A percentile compares a stretch with the other conserved stretches of the same genome.
Conservation (phyloP, 1,140 invertebrate genomes). For the Triops longicaudatus region DNA sequence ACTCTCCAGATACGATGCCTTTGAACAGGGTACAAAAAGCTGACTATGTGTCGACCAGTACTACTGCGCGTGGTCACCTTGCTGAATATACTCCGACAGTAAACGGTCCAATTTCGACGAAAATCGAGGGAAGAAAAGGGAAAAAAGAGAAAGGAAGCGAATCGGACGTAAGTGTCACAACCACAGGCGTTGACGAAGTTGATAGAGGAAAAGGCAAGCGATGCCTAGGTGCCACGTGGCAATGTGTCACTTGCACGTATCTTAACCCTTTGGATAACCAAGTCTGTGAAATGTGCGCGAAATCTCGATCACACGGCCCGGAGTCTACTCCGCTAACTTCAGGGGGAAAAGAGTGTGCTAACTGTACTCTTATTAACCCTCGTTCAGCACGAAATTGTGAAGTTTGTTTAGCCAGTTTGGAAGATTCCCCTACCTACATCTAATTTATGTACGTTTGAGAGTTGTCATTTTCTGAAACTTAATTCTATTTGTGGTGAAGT, state of each 20-base stretch:
- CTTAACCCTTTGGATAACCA: constrained; percentile 47
- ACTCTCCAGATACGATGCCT: neutral
- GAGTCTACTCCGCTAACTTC: constrained; percentile 57
- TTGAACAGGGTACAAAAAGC: neutral
- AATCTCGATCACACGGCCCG: constrained; percentile 49
- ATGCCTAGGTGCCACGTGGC: constrained; percentile 43
- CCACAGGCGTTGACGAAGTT: neutral
- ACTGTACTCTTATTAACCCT: constrained; percentile 70
- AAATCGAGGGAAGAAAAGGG: neutral
- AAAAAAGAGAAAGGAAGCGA: neutral
- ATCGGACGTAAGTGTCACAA: neutral
- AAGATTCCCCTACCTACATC: constrained; percentile 69
- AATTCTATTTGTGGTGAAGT: neutral
- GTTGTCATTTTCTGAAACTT: neutral
- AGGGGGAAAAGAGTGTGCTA: constrained; percentile 62
- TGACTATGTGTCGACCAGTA: neutral
- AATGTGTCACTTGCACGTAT: constrained; percentile 62
- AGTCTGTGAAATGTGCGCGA: constrained; percentile 70
- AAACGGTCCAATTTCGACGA: neutral
- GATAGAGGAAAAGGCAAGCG: neutral
- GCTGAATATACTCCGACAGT: neutral
- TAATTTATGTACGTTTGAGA: constrained; percentile 34
- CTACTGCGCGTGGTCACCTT: neutral
- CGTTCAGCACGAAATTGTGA: constrained; percentile 55
- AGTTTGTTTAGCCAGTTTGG: constrained; percentile 56